A percentile compares a stretch with the other conserved stretches of the same genome.
Conservation (phyloP, 2,797 vertebrate species). For the Columba guinea region DNA sequence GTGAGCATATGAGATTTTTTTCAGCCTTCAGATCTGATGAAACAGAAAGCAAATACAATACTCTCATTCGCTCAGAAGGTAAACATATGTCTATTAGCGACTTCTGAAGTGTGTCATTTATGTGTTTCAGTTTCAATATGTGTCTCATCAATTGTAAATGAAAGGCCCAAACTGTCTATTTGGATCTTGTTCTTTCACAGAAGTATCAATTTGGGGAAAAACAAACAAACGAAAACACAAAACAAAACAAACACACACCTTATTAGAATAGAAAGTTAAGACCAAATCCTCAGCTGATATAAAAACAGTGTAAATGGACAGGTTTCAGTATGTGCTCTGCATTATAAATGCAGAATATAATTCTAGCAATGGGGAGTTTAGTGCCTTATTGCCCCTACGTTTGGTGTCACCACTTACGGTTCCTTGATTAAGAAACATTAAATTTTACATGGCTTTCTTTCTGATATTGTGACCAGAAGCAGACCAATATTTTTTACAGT, state of each 20-base stretch:
- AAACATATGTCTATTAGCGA: constrained; percentile 45
- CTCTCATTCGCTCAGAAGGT: constrained; percentile 42
- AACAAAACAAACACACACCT: neutral
- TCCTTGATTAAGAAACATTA: neutral
- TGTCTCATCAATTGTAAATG: constrained; percentile 42
- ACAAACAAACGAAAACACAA: too few species aligned
- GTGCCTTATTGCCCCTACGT: neutral
- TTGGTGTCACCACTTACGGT: neutral
- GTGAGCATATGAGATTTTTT: constrained; percentile 44
- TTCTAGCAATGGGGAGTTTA: neutral
- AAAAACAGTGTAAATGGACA: neutral
- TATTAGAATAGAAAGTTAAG: neutral
- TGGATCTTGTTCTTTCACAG: neutral
- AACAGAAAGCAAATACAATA: constrained; percentile 60
- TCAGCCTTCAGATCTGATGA: constrained; percentile 31
- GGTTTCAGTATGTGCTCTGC: neutral
- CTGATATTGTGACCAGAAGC: neutral
- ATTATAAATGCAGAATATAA: neutral
- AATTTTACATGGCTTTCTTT: neutral
- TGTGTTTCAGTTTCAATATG: constrained; percentile 43
- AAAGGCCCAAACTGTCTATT: neutral
- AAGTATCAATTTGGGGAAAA: neutral
- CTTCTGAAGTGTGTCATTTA: constrained; percentile 56
- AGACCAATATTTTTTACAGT: neutral
- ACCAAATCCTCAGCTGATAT: neutral